Percentiles rank a stretch among this genome's conserved stretches.
phyloP scores from a whole-genome alignment of 2,797 vertebrate species.

The Myripristis jacobus region DNA sequence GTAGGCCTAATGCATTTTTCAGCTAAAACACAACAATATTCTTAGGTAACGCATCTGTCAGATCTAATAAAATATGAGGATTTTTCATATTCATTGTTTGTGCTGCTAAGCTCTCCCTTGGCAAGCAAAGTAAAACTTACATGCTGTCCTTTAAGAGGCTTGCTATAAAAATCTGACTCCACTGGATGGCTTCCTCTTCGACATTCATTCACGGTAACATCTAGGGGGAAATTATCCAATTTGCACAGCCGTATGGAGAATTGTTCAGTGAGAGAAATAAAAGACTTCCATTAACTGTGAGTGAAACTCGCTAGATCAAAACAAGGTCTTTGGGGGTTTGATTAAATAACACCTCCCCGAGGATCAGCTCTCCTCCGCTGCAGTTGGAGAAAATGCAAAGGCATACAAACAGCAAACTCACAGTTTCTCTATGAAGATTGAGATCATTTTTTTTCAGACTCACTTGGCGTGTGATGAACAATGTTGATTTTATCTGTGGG shows the following conservation, averaged over 20 bases:
- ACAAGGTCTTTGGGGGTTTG: slow-evolving; percentile 50
- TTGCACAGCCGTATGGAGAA: slow-evolving; percentile 29
- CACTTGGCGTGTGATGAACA: slow-evolving; percentile 80
- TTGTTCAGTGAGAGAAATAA: slow-evolving; percentile 40
- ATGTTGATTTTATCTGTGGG: slow-evolving; percentile 83
- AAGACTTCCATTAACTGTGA: slow-evolving; percentile 55
- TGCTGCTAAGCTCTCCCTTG: slow-evolving; percentile 4
- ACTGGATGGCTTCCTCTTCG: slow-evolving; percentile 48
- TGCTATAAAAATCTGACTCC: slow-evolving; percentile 78
- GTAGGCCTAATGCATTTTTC: no score
- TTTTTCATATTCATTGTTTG: neutral
- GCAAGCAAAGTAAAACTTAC: slow-evolving; percentile 62
- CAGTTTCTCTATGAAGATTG: slow-evolving; percentile 33
- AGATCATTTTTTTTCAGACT: slow-evolving; percentile 65
- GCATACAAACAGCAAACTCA: slow-evolving; percentile 54
- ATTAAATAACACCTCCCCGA: slow-evolving; percentile 54
- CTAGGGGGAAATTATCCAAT: slow-evolving; percentile 61
- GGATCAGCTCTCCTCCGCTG: slow-evolving; percentile 60
- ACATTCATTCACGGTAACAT: slow-evolving; percentile 57
- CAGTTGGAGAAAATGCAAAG: slow-evolving; percentile 57
- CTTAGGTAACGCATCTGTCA: neutral
- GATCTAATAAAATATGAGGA: neutral
- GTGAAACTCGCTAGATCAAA: slow-evolving; percentile 58
- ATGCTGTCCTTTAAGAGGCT: slow-evolving; percentile 77
- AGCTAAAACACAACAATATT: no score